phyloP scores from a whole-genome alignment of 1,140 invertebrate genomes.

The Muscidifurax raptorellus region DNA sequence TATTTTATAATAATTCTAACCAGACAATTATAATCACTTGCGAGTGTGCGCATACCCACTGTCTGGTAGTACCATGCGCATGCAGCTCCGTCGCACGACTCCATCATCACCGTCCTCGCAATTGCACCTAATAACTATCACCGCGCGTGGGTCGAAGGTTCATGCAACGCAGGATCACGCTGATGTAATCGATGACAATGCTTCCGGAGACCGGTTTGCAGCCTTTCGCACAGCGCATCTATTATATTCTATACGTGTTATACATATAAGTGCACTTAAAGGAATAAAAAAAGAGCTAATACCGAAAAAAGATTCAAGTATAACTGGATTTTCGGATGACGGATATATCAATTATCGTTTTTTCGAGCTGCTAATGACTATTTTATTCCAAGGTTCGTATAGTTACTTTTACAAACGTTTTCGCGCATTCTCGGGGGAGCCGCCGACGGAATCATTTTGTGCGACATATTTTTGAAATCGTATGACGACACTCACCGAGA shows the following conservation, averaged over 20 bases:
- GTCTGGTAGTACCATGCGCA: too few relatives aligned
- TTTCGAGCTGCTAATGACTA: neutral
- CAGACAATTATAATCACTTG: too few relatives aligned
- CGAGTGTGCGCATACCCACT: too few relatives aligned
- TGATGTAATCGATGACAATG: constrained; percentile 52
- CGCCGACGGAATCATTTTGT: neutral
- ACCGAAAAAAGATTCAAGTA: neutral
- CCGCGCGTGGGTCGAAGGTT: constrained; percentile 49
- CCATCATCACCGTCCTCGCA: neutral
- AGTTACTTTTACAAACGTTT: neutral
- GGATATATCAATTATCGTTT: neutral
- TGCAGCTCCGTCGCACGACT: neutral
- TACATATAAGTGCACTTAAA: too few relatives aligned
- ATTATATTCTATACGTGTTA: neutral
- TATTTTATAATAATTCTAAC: too few relatives aligned
- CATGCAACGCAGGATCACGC: constrained; percentile 19
- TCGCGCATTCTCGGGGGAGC: neutral
- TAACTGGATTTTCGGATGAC: neutral
- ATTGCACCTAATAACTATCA: neutral
- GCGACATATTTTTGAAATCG: neutral
- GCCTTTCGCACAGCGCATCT: neutral
- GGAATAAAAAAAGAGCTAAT: too few relatives aligned
- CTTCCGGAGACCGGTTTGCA: constrained; percentile 46
- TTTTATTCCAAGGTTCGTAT: neutral
- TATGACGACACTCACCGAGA: neutral